phyloP scores from a whole-genome alignment of 2,888 invertebrate genomes.

The Sarcophaga subvicina region DNA sequence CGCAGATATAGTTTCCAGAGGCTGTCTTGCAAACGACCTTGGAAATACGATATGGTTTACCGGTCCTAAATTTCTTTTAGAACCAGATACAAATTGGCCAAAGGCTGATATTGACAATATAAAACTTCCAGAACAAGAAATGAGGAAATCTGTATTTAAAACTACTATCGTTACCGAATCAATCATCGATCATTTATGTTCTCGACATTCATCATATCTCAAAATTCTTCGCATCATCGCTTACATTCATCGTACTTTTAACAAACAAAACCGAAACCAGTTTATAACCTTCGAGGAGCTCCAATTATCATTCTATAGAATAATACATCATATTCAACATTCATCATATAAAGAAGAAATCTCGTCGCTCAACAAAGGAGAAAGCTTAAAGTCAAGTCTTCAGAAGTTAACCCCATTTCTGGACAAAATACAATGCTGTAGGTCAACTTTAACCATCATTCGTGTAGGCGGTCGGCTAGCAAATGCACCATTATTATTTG shows the following conservation, averaged over 20 bases:
- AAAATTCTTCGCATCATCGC: slow-evolving; percentile 28
- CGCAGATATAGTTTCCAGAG: too few species aligned
- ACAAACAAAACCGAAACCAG: not conserved
- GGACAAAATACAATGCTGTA: too few species aligned
- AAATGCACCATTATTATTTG: slow-evolving; percentile 7
- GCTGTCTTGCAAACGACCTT: too few species aligned
- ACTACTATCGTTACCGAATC: not conserved
- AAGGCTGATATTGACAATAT: not conserved
- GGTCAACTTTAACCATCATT: not conserved
- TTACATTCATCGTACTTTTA: slow-evolving; percentile 28
- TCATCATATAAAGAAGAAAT: too few species aligned
- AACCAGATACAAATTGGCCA: not conserved
- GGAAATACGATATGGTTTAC: too few species aligned
- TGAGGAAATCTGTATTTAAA: not conserved
- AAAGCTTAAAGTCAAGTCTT: too few species aligned
- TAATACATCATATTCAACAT: too few species aligned
- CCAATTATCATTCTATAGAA: not conserved
- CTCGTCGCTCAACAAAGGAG: too few species aligned
- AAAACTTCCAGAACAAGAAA: slow-evolving; percentile 66
- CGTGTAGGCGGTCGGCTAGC: not conserved
- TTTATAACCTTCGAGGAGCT: not conserved
- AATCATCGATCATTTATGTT: slow-evolving; percentile 12
- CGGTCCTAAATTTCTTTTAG: too few species aligned
- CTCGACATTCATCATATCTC: slow-evolving; percentile 14
- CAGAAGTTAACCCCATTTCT: too few species aligned